Evolutionary conservation across 2,888 invertebrate genomes (phyloP).

Genomic region (Coleophora deauratella): DNA sequence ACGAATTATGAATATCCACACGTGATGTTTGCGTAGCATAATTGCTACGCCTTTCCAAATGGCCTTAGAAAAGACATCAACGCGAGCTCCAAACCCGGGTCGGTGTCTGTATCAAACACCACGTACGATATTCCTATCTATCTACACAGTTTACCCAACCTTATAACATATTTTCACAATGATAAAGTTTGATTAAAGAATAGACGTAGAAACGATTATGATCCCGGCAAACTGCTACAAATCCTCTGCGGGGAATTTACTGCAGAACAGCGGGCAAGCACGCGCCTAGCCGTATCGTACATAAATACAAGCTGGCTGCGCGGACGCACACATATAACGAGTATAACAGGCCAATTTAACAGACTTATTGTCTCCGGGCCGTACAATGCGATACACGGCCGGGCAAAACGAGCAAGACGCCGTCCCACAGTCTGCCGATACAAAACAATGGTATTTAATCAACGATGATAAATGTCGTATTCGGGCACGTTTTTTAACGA

Average conservation of each 20-base stretch:
- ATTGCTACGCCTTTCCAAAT: no score
- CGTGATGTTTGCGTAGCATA: no score
- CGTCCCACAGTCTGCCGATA: slow-evolving; percentile 64
- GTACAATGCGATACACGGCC: slow-evolving; percentile 64
- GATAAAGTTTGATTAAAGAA: not conserved
- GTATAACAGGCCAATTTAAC: slow-evolving; percentile 69
- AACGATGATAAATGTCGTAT: slow-evolving; percentile 74
- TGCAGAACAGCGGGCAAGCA: slow-evolving; percentile 38
- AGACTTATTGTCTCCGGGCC: slow-evolving; percentile 71
- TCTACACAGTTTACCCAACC: not conserved
- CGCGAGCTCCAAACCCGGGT: not conserved
- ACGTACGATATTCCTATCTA: no score
- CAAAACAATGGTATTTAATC: slow-evolving; percentile 75
- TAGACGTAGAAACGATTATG: slow-evolving; percentile 3
- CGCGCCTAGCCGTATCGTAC: slow-evolving; percentile 28
- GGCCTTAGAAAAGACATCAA: not conserved
- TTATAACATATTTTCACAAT: not conserved
- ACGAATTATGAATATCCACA: no score
- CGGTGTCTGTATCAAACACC: no score
- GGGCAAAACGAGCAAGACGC: slow-evolving; percentile 62
- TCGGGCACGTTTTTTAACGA: slow-evolving; percentile 72
- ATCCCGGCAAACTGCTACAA: slow-evolving; percentile 8
- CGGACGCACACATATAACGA: slow-evolving; percentile 43
- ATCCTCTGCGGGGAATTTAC: slow-evolving; percentile 38
- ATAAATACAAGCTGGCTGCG: slow-evolving; percentile 50